Evolutionary conservation across 2,113 vertebrate species (phyloP), one percentile per base, ranked within the genome.

Genomic region (Corynorhinus townsendii): DNA sequence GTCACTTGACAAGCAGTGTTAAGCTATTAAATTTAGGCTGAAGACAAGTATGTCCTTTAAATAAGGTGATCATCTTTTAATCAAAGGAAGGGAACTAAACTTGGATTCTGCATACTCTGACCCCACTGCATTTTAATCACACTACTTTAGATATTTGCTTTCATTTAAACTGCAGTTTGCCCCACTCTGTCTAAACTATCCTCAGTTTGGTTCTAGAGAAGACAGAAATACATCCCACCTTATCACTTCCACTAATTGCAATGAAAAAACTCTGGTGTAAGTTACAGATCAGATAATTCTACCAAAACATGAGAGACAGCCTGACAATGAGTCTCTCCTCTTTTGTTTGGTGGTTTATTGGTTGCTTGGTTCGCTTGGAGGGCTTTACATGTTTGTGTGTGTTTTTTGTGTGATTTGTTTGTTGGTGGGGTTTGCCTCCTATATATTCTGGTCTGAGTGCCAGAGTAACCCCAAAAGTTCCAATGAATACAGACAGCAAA

Each of bases 141-240:
- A 38, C 33, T 84, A 73, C 20, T 49, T 66, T 90, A 93, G 94
- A 76, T 9, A 43, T 56, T 93, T 90, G 76, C 54, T 80, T 80
- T 80, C 16, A 92, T 80, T 94, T 96, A 96, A 88, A 75, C 38
- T 94, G n/a, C 19, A 94, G 69, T 96, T 75, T 86, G 20, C 17
- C 59, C 47, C 28, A 82, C 54, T 75, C 4, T 17, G 16, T 56
- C 75, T 79, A 75, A 91, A 33, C 43, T 40, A 54, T 43, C 84
- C 15, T 69, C 26, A 22, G 24, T 47, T 90, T 81, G 56, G 6
- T 80, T 92, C 47, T 43, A 16, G 30, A 85, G 90, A 91, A 91
- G 11, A 33, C 62, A 4, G 5, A 66, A 80, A 10, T 47, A 54
- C 8, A 45, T 64, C 16, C 28, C 3, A 76, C 16, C 6, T 62